A percentile compares a stretch with the other conserved stretches of the same genome.
Evolutionary conservation across 1,140 invertebrate species (phyloP).

Genomic region (Drosophila takahashii): DNA sequence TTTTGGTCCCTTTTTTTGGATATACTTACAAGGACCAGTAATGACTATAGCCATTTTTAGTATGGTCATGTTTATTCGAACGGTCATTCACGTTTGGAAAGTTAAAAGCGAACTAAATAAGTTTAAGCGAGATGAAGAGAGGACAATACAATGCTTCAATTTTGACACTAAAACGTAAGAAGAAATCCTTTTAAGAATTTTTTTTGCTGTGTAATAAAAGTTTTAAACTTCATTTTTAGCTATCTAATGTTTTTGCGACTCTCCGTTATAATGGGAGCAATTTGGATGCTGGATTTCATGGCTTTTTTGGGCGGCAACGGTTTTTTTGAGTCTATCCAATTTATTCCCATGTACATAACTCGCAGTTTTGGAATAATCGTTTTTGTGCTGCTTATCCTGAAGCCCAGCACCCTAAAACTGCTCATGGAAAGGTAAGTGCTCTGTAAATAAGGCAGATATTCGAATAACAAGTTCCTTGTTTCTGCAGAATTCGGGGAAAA

Average conservation of each 20-base stretch:
- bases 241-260: background rate
- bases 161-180: slow-evolving; percentile 2
- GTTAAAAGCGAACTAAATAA: background rate
- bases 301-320: rapidly evolving
- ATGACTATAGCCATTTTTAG: background rate
- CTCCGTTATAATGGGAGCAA: background rate
- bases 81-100: background rate
- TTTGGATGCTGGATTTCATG: background rate
- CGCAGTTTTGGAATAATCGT: background rate
- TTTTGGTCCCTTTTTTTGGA: too few species aligned
- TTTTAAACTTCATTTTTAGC: background rate
- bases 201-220: background rate
- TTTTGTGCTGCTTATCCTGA: background rate
- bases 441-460: too few species aligned
- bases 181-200: background rate
- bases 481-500: too few species aligned
- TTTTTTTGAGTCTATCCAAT: background rate
- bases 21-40: too few species aligned
- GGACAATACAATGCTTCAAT: background rate
- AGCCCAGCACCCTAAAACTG: too few species aligned
- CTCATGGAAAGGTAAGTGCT: too few species aligned
- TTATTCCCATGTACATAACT: too few species aligned
- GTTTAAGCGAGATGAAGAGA: background rate
- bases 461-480: too few species aligned
- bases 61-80: background rate